These are phyloP conservation scores for Agriopis leucophaearia DNA, from an alignment of 2,888 invertebrate species.

Conservation along the genomic window DNA sequence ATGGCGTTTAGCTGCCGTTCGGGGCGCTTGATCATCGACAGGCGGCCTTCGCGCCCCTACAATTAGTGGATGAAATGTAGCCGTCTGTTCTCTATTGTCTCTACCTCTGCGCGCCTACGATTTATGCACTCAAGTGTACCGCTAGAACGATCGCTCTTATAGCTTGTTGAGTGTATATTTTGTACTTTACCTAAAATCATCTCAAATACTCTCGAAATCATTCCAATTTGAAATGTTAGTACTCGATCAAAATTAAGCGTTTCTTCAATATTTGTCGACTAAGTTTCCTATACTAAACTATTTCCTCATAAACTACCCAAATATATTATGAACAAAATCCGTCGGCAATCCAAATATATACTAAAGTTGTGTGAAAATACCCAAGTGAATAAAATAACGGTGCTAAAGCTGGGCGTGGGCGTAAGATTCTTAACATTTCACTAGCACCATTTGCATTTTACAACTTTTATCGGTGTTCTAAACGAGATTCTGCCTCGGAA, in stretches of 20 bases:
- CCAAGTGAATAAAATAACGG: conserved; percentile 76
- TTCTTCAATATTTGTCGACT: conserved; percentile 2
- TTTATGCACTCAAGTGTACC: conserved; percentile 48
- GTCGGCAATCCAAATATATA: conserved; percentile 52
- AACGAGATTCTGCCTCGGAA: conserved; percentile 73
- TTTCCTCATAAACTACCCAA: conserved; percentile 43
- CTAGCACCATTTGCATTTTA: conserved; percentile 83
- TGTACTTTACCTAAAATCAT: background rate
- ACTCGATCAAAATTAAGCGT: background rate
- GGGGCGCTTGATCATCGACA: conserved; percentile 64
- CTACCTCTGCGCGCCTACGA: conserved; percentile 57
- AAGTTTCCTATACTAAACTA: conserved; percentile 29
- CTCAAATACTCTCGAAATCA: background rate
- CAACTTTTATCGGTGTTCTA: conserved; percentile 82
- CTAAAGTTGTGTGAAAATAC: conserved; percentile 63
- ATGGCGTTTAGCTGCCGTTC: conserved; percentile 74
- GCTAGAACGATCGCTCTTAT: conserved; percentile 46
- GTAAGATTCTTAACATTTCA: conserved; percentile 81
- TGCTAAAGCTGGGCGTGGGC: conserved; percentile 68
- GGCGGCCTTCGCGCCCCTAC: conserved; percentile 65
- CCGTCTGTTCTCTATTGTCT: conserved; percentile 68
- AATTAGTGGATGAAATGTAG: conserved; percentile 77
- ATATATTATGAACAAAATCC: conserved; percentile 53
- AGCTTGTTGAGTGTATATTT: conserved; percentile 38
- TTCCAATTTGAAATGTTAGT: background rate